Evolutionary conservation across 2,888 invertebrate species (phyloP).

Genomic region (Limnephilus marmoratus): DNA sequence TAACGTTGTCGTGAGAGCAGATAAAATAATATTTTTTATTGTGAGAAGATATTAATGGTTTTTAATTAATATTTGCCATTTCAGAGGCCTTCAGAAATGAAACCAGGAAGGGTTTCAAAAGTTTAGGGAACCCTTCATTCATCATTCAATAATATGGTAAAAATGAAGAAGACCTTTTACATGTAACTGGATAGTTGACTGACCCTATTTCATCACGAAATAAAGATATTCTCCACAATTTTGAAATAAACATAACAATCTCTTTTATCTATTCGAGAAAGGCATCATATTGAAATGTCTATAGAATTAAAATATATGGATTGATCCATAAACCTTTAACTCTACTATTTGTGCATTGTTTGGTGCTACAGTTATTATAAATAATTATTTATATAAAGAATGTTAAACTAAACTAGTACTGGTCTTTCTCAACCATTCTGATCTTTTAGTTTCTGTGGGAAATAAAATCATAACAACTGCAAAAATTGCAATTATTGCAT

Average conservation of each 20-base stretch:
- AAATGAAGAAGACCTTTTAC: not conserved
- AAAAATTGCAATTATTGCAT: not conserved
- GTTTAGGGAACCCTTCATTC: not conserved
- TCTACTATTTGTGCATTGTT: not conserved
- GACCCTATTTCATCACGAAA: not conserved
- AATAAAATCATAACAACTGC: not conserved
- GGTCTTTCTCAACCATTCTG: not conserved
- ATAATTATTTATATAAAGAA: not conserved
- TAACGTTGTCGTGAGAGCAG: no score
- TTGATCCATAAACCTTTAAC: not conserved
- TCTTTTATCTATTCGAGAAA: not conserved
- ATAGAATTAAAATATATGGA: not conserved
- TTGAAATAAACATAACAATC: not conserved
- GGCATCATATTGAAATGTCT: not conserved
- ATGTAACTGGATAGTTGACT: not conserved
- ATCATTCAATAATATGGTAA: not conserved
- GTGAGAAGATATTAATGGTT: no score
- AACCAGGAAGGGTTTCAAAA: not conserved
- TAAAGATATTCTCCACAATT: not conserved
- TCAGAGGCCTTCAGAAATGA: no score
- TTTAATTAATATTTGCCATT: no score
- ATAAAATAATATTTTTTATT: no score
- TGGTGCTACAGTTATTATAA: not conserved
- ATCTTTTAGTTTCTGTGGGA: not conserved
- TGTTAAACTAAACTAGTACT: not conserved